Evolutionary conservation across 2,797 vertebrate genomes (phyloP), one percentile per base, ranked within the genome.

Genomic region (Yasuhikotakia modesta): DNA sequence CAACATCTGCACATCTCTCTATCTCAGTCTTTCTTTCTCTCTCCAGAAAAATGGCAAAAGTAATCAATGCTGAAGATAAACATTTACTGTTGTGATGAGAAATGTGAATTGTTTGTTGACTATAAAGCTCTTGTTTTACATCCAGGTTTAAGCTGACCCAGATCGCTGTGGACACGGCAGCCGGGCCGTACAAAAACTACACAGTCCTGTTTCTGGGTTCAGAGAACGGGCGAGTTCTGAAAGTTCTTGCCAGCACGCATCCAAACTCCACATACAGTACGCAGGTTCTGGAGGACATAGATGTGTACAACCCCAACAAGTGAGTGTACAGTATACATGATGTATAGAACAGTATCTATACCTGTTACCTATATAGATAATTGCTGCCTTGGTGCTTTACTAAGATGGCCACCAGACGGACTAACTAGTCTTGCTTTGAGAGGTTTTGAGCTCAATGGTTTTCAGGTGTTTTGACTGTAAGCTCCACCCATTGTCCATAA

Each of bases 191-290:
- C 11, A 88, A 93, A 70, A 95, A 98, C 86, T 88, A 89, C 79
- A 98, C 96, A 0, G 94, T 98, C 81, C 87, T 98, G 1, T 98
- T 97, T 82, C 92, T 99, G 81, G 96, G 96, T 22, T 92, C 95
- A 0, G 94, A 95, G 43, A 95, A 97, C 0, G 97, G 96, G 8
- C 92, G 87, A 0, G 89, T 97, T 79, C 86, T 96, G 69, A 97
- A 96, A 89, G 90, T 96, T 83, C 90, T 97, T 48, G 90, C 93
- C 74, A 90, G 92, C 73, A 92, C 90, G 0, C 91, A 91, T 0
- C 83, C 84, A 43, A 93, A 94, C 61, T 85, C 92, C 0, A 90
- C 91, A 11, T 89, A 89, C 45, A 93, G 91, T 86, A 92, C 93
- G 3, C 86, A 94, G 45, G 88, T 97, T 16, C 83, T 97, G 80